These are phyloP conservation scores for Drosophila mayri DNA, from an alignment of 1,140 invertebrate species.

Conservation along the genomic window DNA sequence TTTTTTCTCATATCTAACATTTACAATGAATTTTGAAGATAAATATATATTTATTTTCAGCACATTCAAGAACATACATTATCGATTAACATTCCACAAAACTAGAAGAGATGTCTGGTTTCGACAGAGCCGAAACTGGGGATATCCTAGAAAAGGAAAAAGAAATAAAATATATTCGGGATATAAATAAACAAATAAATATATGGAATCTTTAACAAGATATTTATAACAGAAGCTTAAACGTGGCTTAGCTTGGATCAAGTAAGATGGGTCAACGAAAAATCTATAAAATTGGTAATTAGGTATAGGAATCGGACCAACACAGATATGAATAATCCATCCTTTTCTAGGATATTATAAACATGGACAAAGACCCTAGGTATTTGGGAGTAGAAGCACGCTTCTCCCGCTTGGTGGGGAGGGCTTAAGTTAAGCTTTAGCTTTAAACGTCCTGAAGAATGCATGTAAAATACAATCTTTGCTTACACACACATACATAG, in stretches of 20 bases:
- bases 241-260: background rate
- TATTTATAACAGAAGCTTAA: background rate
- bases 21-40: constrained; percentile 45
- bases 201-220: too few relatives aligned
- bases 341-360: constrained; percentile 24
- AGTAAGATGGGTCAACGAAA: background rate
- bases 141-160: constrained; percentile 32
- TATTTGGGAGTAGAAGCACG: constrained; percentile 20
- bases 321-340: background rate
- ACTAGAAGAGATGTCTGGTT: constrained; percentile 29
- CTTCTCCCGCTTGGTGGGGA: constrained; percentile 1
- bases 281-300: background rate
- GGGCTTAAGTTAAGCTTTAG: background rate
- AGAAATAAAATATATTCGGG: background rate
- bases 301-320: background rate
- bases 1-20: constrained; percentile 53
- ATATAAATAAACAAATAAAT: background rate
- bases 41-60: constrained; percentile 38
- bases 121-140: constrained; percentile 19
- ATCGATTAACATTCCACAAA: constrained; percentile 41
- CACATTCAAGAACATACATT: constrained; percentile 48
- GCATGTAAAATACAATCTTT: constrained; percentile 59
- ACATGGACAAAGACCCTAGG: constrained; percentile 25
- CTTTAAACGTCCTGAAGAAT: constrained; percentile 21
- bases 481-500: background rate